Base-by-base conservation (phyloP, 2,113 vertebrate species). In the Coregonus clupeaformis region DNA sequence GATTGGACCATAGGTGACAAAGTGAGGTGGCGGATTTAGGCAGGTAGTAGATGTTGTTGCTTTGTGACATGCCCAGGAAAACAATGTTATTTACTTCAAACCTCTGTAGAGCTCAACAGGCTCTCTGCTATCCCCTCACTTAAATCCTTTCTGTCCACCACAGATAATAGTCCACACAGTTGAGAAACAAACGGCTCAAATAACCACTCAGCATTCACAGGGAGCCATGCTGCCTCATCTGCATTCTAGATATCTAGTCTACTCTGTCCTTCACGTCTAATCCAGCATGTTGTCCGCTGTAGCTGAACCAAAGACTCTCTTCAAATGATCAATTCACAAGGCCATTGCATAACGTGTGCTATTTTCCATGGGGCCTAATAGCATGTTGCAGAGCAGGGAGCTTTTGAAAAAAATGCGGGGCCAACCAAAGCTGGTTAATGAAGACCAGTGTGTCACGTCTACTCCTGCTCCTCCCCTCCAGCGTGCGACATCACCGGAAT, bases 101-200 rank as follows among this genome's bases (percentile, higher is more conserved):
- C 36, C 29, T 73, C n/a, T 66, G 73, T 20, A 59, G 18, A 59
- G n/a, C 57, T 81, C 68, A 62, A 9, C 49, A 55, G 18, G 60
- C 62, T 72, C 18, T 42, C 25, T 20, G 6, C 29, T n/a, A 69
- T 47, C 20, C 6, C 25, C 5, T 42, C 18, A 36, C 55, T 27
- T 69, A 45, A 55, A 59, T 29, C 24, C 68, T 59, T 63, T 60
- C 22, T 25, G 25, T 60, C 68, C 57, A 60, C 42, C 18, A 60
- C 5, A 14, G 4, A 77, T 74, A 62, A 76, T 13, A 42, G 75
- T 12, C 5, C 2, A 22, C n/a, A 30, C 45, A 5, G 32, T 59
- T 69, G 18, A 69, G 18, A 64, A 36, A 42, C 57, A 65, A n/a
- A 66, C 57, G 66, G 59, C 64, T 42, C 11, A 75, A 74, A 67